Evolutionary conservation across 2,888 invertebrate species (phyloP), one percentile per base, ranked within the genome.

Genomic region (Thera britannica): DNA sequence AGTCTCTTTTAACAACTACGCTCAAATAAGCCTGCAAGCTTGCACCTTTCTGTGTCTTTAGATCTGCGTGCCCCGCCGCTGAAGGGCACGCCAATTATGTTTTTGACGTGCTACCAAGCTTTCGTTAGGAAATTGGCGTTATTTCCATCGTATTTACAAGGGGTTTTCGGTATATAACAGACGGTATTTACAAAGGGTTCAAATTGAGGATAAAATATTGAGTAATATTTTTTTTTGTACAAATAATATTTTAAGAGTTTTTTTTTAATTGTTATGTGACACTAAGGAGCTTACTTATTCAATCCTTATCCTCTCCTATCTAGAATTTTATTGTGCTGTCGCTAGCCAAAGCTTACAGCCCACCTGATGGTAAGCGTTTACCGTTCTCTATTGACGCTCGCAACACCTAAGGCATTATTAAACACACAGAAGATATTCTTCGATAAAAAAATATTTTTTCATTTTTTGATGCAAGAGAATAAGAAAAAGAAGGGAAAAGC

Each of bases 51-150:
- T 83, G 81, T 12, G 2, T 2, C 55, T n/a, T 4, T 62, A 76
- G 9, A 60, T 76, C 82, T 35, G 0, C 58, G 76, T 58, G 67
- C 68, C 71, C 72, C 68, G 72, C 65, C 75, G 71, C 74, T 74
- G 82, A 84, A 86, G 88, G 88, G 89, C 84, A 86, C 79, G 85
- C 87, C 90, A 91, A 91, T 91, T 91, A 92, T 89, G 89, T 89
- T 90, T 88, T 87, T 89, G 90, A 90, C 89, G 87, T 82, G 74
- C 74, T 67, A 67, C 76, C 72, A 76, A 77, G 81, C 80, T 82
- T 82, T 82, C 80, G 82, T 77, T 77, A 79, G 82, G 82, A 89
- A 85, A 90, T 89, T 85, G 86, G 84, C 84, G 84, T 74, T 76
- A 73, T 79, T 75, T 72, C 74, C 78, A 79, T 2, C 55, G 61